A percentile compares a stretch with the other conserved stretches of the same genome.
Conservation (phyloP, 2,888 invertebrate genomes). For the Latrodectus elegans region DNA sequence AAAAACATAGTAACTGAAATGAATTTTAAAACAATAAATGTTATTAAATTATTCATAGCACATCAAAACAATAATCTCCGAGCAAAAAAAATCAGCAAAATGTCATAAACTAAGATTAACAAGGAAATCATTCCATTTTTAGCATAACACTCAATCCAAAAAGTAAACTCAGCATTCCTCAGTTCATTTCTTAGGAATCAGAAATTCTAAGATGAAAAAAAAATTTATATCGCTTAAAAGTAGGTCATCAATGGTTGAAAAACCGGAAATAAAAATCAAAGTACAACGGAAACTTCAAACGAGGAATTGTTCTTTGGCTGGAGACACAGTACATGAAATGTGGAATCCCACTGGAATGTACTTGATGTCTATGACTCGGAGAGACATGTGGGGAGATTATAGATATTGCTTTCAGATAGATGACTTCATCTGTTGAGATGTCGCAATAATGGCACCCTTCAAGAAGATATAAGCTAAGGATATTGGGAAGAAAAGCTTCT, state of each 20-base stretch:
- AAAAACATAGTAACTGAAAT: too few relatives aligned
- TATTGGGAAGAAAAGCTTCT: neutral
- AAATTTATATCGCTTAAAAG: neutral
- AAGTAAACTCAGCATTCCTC: too few relatives aligned
- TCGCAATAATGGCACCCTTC: constrained; percentile 42
- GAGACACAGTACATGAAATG: neutral
- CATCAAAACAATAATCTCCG: too few relatives aligned
- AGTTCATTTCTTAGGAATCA: too few relatives aligned
- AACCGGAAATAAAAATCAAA: neutral
- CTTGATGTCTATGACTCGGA: constrained; percentile 34
- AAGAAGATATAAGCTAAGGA: neutral
- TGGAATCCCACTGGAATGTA: neutral
- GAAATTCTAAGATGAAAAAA: too few relatives aligned
- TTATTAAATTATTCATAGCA: too few relatives aligned
- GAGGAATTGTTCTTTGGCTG: neutral
- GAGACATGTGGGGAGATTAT: constrained; percentile 51
- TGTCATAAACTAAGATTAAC: too few relatives aligned
- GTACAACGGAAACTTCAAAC: constrained; percentile 1
- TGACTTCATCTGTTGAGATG: constrained; percentile 46
- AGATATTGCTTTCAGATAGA: constrained; percentile 53
- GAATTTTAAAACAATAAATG: too few relatives aligned
- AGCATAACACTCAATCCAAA: too few relatives aligned
- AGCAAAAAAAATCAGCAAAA: too few relatives aligned
- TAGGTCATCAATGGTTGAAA: neutral
- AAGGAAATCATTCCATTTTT: too few relatives aligned